phyloP scores from a whole-genome alignment of 2,113 vertebrate genomes.

The Oriolus oriolus region DNA sequence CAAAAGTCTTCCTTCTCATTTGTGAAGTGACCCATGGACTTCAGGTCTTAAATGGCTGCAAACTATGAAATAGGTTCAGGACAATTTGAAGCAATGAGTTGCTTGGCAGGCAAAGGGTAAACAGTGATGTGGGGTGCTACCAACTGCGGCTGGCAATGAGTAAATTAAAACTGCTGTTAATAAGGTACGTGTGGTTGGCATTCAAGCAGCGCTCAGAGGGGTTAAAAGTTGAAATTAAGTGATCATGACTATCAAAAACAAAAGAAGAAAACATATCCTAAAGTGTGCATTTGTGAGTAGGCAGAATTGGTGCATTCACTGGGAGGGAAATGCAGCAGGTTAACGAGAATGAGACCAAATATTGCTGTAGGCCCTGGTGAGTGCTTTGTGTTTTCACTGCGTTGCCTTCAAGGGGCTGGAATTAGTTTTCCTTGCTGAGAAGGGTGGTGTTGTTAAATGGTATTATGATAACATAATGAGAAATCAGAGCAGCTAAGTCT shows the following conservation, averaged over 20 bases:
- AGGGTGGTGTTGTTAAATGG: slow-evolving; percentile 38
- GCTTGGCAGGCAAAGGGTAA: not conserved
- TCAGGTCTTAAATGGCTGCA: not conserved
- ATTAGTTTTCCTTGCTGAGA: not conserved
- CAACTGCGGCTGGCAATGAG: not conserved
- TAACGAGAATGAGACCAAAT: not conserved
- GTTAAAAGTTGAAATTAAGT: not conserved
- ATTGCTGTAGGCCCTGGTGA: not conserved
- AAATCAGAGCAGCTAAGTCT: slow-evolving; percentile 42
- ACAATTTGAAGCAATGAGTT: not conserved
- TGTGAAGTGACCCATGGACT: not conserved
- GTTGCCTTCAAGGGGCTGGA: not conserved
- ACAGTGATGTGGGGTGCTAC: not conserved
- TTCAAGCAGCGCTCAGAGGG: not conserved
- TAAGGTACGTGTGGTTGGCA: fast-evolving
- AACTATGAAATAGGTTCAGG: not conserved
- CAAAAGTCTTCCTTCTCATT: not conserved
- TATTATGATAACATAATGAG: slow-evolving; percentile 37
- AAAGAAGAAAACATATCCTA: not conserved
- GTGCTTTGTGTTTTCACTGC: not conserved
- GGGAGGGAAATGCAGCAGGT: not conserved
- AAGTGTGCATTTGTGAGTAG: not conserved
- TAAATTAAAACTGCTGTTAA: not conserved
- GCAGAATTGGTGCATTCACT: not conserved
- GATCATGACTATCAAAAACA: not conserved